Base-by-base conservation (phyloP, 2,888 invertebrate species). In the Buathra laborator region DNA sequence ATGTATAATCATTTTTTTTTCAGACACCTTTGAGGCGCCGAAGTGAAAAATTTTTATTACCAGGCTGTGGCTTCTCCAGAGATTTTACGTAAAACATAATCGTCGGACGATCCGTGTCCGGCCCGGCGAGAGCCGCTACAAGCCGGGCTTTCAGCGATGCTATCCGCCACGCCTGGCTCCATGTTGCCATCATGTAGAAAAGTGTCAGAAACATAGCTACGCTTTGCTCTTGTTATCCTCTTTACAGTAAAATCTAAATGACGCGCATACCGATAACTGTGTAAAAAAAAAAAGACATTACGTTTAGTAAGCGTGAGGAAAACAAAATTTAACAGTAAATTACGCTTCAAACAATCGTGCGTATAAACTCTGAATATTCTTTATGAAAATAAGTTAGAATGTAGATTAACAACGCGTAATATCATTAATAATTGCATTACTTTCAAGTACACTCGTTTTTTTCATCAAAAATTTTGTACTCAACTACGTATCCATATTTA, bases 141-240 rank as follows among this genome's bases (percentile, higher is more conserved):
- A 98, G 95, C 89, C 97, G 96, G 90, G 95, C 95, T 90, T 96
- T 95, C 86, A 97, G 95, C 37, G 96, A 95, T 74, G 96, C 95
- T 86, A 97, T 95, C 78, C 97, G 95, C 96, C 97, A 97, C 92
- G 97, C 96, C 94, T 97, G 97, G 89, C 97, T 94, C 94, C 97
- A 96, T 86, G 98, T 98, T 91, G 97, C 97, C 91, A 97, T 96
- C 94, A 97, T 96, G 94, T 98, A 98, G 94, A 97, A 97, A 75
- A 98, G 94, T 53, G 98, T 97, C 90, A 98, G 95, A 93, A 98
- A 94, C 97, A 97, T 97, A n/a, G 19, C 44, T 3, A n/a, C 12
- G 14, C 6, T 62, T 5, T 2, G 16, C 10, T 24, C 9, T 79
- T 43, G 29, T 16, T 7, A 44, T 43, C 66, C 56, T 66, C 88